Conservation (phyloP, 2,888 invertebrate genomes). For the Thera britannica region DNA sequence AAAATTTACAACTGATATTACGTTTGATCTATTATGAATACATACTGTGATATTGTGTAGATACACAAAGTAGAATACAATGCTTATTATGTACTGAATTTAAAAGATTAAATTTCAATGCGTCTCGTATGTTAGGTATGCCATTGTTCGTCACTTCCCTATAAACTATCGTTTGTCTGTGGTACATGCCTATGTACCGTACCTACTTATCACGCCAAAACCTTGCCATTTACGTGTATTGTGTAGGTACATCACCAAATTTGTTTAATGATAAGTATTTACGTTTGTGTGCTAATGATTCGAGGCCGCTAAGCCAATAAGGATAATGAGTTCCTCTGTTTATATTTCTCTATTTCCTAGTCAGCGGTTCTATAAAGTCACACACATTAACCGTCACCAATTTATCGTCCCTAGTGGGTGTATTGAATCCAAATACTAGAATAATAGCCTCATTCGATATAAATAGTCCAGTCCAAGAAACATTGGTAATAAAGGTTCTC, state of each 20-base stretch:
- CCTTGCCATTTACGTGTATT: slow-evolving; percentile 56
- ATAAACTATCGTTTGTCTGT: slow-evolving; percentile 53
- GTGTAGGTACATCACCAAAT: slow-evolving; percentile 44
- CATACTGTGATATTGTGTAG: background rate
- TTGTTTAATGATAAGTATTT: slow-evolving; percentile 38
- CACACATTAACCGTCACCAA: background rate
- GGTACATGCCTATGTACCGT: slow-evolving; percentile 51
- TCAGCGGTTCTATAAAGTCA: background rate
- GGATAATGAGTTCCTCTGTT: slow-evolving; percentile 3
- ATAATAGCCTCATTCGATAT: too few relatives aligned
- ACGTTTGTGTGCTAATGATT: slow-evolving; percentile 25
- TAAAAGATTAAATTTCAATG: background rate
- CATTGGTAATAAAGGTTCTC: too few relatives aligned
- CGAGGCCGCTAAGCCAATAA: slow-evolving; percentile 14
- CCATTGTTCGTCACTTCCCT: too few relatives aligned
- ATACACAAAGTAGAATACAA: too few relatives aligned
- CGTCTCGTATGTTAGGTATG: background rate
- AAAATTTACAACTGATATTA: too few relatives aligned
- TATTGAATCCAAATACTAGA: too few relatives aligned
- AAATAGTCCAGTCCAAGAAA: too few relatives aligned
- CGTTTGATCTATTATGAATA: too few relatives aligned
- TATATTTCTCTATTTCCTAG: background rate
- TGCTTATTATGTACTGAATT: too few relatives aligned
- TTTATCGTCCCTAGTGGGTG: background rate
- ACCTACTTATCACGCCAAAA: slow-evolving; percentile 33